These are phyloP conservation scores for Tachyglossus aculeatus DNA, from an alignment of 2,797 vertebrate genomes.

Conservation along the genomic window DNA sequence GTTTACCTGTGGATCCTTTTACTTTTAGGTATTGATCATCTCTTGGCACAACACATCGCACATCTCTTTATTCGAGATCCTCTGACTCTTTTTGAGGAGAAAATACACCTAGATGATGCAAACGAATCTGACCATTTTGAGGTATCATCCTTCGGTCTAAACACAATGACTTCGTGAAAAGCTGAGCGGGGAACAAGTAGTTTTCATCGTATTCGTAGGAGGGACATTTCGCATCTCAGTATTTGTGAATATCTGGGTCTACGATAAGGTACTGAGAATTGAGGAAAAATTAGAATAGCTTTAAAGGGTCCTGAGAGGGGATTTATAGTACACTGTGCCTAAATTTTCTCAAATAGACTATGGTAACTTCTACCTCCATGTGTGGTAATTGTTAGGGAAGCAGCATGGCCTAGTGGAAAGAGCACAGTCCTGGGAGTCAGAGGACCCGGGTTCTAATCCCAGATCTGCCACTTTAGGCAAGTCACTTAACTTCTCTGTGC, in stretches of 20 bases:
- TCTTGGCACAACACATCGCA: conserved; percentile 96
- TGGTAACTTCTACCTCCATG: too few relatives aligned
- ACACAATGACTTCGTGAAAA: neutral
- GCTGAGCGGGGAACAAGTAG: too few relatives aligned
- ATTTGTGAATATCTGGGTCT: too few relatives aligned
- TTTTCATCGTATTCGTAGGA: too few relatives aligned
- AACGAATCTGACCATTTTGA: conserved; percentile 99
- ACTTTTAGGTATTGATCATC: conserved; percentile 92
- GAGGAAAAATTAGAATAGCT: neutral
- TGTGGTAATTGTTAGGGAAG: too few relatives aligned
- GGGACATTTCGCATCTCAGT: too few relatives aligned
- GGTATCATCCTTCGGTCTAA: conserved; percentile 69
- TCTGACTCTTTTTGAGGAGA: conserved; percentile 92
- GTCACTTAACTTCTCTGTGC: too few relatives aligned
- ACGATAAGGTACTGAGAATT: neutral
- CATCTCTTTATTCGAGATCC: conserved; percentile 99
- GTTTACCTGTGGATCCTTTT: conserved; percentile 23
- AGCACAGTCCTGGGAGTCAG: too few relatives aligned
- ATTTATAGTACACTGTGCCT: neutral
- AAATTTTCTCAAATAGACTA: neutral
- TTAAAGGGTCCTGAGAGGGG: neutral
- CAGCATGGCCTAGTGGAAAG: too few relatives aligned
- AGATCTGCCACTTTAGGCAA: too few relatives aligned
- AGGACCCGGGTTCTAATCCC: too few relatives aligned
- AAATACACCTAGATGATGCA: conserved; percentile 94